Evolutionary conservation across 2,888 invertebrate species (phyloP), one percentile per base, ranked within the genome.

Genomic region (Conistra vaccinii): DNA sequence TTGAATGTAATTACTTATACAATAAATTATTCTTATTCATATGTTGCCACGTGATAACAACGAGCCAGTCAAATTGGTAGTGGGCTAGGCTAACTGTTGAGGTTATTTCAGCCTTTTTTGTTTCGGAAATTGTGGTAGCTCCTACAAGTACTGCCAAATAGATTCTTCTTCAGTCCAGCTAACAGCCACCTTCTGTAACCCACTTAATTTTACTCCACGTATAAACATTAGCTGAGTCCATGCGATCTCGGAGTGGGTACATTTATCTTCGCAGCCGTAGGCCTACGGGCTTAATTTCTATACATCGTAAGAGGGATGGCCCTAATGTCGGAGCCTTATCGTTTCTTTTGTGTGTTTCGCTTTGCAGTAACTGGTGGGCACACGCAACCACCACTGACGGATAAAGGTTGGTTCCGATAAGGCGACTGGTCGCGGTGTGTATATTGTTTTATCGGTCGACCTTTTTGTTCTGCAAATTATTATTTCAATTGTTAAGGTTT

Each of bases 331-430:
- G 86, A 85, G 84, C 88, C 90, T 92, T 92, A 92, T 91, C 90
- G 91, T 88, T 92, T 91, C 93, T 93, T 92, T 93, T 93, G 93
- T 93, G 90, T 88, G 86, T 90, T 89, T 90, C 91, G 90, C 89
- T 91, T 90, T 87, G 86, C 89, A 81, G 86, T 89, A 89, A 89
- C 88, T 88, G 86, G 89, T 88, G 87, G 85, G 83, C 81, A 87
- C 92, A 93, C 93, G 93, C 93, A 84, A 85, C 85, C 80, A 81
- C 84, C 77, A 80, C 82, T 82, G 78, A 69, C n/a, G 7, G 58
- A 73, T 87, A 89, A 83, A 60, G 84, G 55, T 39, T 6, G 66
- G 78, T 87, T 84, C 58, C 17, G 53, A 60, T 67, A 66, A 53
- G 4, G 68, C 78, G 76, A 76, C 57, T 82, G 39, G 69, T 72